phyloP scores from a whole-genome alignment of 2,797 vertebrate species.

The Morus bassanus region DNA sequence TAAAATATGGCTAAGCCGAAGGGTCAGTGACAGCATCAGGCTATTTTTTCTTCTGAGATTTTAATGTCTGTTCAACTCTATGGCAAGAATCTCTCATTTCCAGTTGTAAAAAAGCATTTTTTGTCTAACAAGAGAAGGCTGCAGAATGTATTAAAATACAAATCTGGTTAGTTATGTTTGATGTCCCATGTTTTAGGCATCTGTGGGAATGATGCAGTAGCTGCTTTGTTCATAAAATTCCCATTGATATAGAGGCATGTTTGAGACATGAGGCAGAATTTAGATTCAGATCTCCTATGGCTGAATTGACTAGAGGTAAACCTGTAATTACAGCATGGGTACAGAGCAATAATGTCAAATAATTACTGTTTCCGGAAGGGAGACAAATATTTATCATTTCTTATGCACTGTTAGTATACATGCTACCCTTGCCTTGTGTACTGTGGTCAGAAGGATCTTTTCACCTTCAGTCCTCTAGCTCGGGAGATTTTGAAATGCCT shows the following conservation, averaged over 20 bases:
- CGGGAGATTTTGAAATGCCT: not conserved
- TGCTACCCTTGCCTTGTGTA: not conserved
- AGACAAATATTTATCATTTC: not conserved
- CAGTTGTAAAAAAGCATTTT: not conserved
- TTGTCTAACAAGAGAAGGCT: not conserved
- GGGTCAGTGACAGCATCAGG: not conserved
- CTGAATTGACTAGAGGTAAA: not conserved
- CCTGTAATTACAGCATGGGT: not conserved
- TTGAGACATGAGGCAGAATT: not conserved
- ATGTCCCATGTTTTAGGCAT: not conserved
- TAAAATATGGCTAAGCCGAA: not conserved
- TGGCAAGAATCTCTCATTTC: not conserved
- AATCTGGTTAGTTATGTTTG: not conserved
- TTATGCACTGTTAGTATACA: not conserved
- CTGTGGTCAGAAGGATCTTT: not conserved
- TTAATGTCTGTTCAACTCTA: not conserved
- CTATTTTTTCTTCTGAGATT: not conserved
- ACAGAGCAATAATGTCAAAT: not conserved
- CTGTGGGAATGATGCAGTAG: not conserved
- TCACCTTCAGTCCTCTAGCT: not conserved
- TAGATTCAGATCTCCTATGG: not conserved
- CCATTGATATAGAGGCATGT: not conserved
- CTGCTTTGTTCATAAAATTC: not conserved
- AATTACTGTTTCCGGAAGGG: not conserved
- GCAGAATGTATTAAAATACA: not conserved